Percentiles rank a stretch among this genome's conserved stretches.
Conservation (phyloP, 2,113 vertebrate species). For the Monarcha castaneiventris region DNA sequence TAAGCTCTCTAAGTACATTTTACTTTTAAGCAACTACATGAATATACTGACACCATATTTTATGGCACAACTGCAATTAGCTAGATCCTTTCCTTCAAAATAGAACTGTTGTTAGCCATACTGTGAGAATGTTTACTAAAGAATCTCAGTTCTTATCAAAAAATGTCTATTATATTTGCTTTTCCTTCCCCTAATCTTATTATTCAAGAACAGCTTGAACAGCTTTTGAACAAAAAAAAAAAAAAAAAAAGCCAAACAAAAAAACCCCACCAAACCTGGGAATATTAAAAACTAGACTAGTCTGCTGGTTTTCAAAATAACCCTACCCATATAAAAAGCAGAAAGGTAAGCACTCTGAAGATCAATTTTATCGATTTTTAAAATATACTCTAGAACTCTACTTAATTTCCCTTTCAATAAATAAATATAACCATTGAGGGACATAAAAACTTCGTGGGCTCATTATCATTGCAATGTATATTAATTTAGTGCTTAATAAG, state of each 20-base stretch:
- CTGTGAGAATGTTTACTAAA: not conserved
- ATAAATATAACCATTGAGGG: not conserved
- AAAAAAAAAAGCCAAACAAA: not conserved
- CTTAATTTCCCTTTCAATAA: not conserved
- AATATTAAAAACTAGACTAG: not conserved
- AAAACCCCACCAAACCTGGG: not conserved
- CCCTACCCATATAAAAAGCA: not conserved
- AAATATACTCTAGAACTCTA: not conserved
- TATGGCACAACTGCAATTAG: not conserved
- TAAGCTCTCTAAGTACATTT: not conserved
- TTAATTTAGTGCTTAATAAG: not conserved
- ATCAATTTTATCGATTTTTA: not conserved
- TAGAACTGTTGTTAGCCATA: not conserved
- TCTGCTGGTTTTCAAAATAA: conserved; percentile 5
- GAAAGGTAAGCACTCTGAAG: not conserved
- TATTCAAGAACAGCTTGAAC: not conserved
- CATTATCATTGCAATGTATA: not conserved
- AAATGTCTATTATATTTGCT: conserved; percentile 28
- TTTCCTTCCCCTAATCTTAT: not conserved
- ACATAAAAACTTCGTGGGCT: not conserved
- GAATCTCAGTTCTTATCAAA: conserved; percentile 28
- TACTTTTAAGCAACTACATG: not conserved
- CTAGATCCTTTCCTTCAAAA: not conserved
- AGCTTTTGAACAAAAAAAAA: conserved; percentile 2
- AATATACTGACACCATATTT: not conserved